Conservation (phyloP, 2,888 invertebrate genomes). For the Pegoplata infirma region DNA sequence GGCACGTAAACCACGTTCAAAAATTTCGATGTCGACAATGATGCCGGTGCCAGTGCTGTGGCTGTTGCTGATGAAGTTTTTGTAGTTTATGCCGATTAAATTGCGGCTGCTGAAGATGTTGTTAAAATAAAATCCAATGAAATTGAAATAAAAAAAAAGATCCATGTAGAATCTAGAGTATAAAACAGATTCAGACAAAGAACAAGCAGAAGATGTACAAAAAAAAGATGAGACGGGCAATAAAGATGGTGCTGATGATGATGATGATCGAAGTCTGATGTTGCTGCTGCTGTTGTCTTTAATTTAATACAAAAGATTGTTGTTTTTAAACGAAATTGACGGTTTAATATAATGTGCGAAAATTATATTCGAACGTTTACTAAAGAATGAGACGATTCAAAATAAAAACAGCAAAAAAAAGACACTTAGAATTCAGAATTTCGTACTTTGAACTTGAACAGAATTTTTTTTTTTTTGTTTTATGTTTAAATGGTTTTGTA, state of each 20-base stretch:
- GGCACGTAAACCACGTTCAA: slow-evolving; percentile 36
- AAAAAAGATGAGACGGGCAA: slow-evolving; percentile 4
- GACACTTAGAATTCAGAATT: slow-evolving; percentile 23
- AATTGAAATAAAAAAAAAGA: slow-evolving; percentile 36
- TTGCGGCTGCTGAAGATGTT: slow-evolving; percentile 52
- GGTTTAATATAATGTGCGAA: slow-evolving; percentile 44
- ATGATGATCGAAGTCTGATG: slow-evolving; percentile 3
- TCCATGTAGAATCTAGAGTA: slow-evolving; percentile 48
- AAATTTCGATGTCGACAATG: slow-evolving; percentile 17
- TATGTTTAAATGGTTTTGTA: slow-evolving; percentile 36
- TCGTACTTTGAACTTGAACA: slow-evolving; percentile 49
- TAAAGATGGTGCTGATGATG: too few relatives aligned
- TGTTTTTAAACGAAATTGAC: slow-evolving; percentile 22
- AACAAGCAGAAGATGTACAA: not conserved
- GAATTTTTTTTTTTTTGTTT: too few relatives aligned
- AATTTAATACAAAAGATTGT: slow-evolving; percentile 21
- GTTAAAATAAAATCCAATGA: slow-evolving; percentile 45
- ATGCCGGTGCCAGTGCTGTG: too few relatives aligned
- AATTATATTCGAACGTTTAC: not conserved
- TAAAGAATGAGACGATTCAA: not conserved
- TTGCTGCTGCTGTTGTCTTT: slow-evolving; percentile 21
- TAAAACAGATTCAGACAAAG: not conserved
- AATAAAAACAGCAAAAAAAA: not conserved
- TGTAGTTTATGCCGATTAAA: not conserved
- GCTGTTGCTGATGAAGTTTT: slow-evolving; percentile 19